Evolutionary conservation across 2,797 vertebrate genomes (phyloP).

Genomic region (Scomberomorus guttatus): DNA sequence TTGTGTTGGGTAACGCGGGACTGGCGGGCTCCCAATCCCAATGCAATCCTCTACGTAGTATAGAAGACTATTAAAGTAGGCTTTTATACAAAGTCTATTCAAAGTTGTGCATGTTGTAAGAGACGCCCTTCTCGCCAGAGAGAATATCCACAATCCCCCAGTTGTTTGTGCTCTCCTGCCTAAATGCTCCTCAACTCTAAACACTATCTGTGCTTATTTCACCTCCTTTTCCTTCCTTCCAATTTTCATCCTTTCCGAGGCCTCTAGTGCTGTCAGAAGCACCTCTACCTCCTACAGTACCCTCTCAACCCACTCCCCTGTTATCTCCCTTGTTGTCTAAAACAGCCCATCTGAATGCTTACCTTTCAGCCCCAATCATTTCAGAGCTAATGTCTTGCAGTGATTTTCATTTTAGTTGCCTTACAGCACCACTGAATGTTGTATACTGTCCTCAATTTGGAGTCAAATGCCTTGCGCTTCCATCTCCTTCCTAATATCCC

Average conservation of each 20-base stretch:
- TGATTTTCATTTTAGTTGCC: slow-evolving; percentile 72
- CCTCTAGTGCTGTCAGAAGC: slow-evolving; percentile 68
- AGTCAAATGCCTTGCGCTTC: slow-evolving; percentile 49
- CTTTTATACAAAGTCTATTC: not conserved
- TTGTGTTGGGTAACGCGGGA: too few species aligned
- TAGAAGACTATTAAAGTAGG: slow-evolving; percentile 1
- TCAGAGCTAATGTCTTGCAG: slow-evolving; percentile 61
- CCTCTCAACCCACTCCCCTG: slow-evolving; percentile 55
- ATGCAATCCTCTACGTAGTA: not conserved
- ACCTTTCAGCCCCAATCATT: slow-evolving; percentile 76
- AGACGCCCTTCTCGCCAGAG: not conserved
- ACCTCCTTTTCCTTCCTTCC: slow-evolving; percentile 34
- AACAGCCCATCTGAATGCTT: slow-evolving; percentile 71
- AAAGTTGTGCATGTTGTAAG: slow-evolving; percentile 18
- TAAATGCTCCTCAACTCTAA: slow-evolving; percentile 36
- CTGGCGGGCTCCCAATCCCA: too few species aligned
- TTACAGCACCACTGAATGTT: slow-evolving; percentile 56
- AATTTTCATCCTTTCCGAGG: slow-evolving; percentile 41
- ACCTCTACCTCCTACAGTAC: slow-evolving; percentile 56
- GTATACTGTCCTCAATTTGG: slow-evolving; percentile 56
- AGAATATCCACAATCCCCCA: slow-evolving; percentile 6
- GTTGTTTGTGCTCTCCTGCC: slow-evolving; percentile 41
- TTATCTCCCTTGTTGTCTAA: slow-evolving; percentile 70
- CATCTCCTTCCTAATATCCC: slow-evolving; percentile 33
- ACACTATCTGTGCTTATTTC: slow-evolving; percentile 52